These are phyloP conservation scores for Drosophila antonietae DNA, from an alignment of 2,888 invertebrate species.

Conservation along the genomic window DNA sequence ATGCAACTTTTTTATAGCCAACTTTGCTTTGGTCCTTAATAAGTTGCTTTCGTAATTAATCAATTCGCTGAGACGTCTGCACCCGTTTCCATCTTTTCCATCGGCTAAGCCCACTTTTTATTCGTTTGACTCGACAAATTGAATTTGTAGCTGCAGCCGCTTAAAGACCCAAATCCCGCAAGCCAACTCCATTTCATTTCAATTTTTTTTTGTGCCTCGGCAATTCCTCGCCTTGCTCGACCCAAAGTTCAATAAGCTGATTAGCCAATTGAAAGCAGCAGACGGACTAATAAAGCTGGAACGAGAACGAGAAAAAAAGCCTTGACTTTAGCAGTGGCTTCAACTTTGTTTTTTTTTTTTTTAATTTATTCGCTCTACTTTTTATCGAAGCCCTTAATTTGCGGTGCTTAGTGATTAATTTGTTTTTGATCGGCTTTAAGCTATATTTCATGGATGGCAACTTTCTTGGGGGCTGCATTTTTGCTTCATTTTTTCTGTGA, in stretches of 20 bases:
- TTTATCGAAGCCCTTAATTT: constrained; percentile 38
- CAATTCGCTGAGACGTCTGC: constrained; percentile 42
- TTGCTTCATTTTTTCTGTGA: neutral
- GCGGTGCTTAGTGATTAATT: constrained; percentile 69
- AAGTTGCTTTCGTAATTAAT: constrained; percentile 60
- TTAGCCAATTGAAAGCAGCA: constrained; percentile 72
- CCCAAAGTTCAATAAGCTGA: constrained; percentile 77
- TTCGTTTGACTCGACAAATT: constrained; percentile 52
- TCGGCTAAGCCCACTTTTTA: neutral
- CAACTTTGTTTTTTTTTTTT: constrained; percentile 11
- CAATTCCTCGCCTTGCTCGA: constrained; percentile 8
- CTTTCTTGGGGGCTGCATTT: constrained; percentile 12
- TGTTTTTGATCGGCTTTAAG: constrained; percentile 72
- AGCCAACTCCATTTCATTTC: constrained; percentile 53
- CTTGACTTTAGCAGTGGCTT: constrained; percentile 16
- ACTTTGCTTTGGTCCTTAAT: constrained; percentile 18
- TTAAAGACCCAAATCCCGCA: constrained; percentile 36
- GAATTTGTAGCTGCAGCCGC: constrained; percentile 63
- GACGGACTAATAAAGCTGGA: constrained; percentile 53
- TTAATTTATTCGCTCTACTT: constrained; percentile 11
- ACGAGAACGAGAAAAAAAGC: constrained; percentile 28
- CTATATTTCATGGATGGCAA: constrained; percentile 64
- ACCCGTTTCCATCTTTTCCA: constrained; percentile 1
- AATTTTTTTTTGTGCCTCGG: constrained; percentile 30
- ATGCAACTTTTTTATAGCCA: neutral